phyloP scores from a whole-genome alignment of 1,140 invertebrate species.

The Drosophila virilis region DNA sequence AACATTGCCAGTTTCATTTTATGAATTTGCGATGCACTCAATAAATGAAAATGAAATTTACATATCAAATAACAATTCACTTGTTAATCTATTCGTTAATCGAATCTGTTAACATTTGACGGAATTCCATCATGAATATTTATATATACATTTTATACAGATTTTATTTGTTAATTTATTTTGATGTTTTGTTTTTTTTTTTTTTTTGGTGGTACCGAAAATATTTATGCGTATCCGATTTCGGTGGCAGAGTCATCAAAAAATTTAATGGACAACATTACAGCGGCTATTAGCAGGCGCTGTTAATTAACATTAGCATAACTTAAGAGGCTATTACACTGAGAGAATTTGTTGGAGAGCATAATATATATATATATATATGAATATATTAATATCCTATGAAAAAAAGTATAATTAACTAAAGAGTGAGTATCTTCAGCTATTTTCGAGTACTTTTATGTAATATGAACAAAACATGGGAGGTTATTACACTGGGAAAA shows the following conservation, averaged over 20 bases:
- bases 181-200: conserved; percentile 48
- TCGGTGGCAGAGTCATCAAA: conserved; percentile 49
- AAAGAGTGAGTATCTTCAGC: not conserved
- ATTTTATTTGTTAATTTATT: conserved; percentile 65
- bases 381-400: too few relatives aligned
- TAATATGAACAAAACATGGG: not conserved
- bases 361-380: too few relatives aligned
- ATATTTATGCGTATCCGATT: conserved; percentile 52
- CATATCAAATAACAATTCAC: conserved; percentile 58
- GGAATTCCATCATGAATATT: conserved; percentile 72
- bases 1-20: conserved; percentile 6
- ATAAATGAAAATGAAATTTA: conserved; percentile 24
- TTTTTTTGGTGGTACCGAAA: conserved; percentile 46
- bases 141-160: conserved; percentile 23
- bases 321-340: conserved; percentile 32
- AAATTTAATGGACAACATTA: conserved; percentile 53
- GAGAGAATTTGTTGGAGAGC: not conserved
- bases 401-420: not conserved
- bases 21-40: conserved; percentile 4
- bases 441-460: not conserved
- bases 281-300: conserved; percentile 42
- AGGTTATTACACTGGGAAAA: conserved; percentile 1
- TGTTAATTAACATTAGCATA: conserved; percentile 60
- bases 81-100: conserved; percentile 66
- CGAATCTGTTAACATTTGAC: conserved; percentile 39